Conservation (phyloP, 2,797 vertebrate species). For the Pseudochaenichthys georgianus region DNA sequence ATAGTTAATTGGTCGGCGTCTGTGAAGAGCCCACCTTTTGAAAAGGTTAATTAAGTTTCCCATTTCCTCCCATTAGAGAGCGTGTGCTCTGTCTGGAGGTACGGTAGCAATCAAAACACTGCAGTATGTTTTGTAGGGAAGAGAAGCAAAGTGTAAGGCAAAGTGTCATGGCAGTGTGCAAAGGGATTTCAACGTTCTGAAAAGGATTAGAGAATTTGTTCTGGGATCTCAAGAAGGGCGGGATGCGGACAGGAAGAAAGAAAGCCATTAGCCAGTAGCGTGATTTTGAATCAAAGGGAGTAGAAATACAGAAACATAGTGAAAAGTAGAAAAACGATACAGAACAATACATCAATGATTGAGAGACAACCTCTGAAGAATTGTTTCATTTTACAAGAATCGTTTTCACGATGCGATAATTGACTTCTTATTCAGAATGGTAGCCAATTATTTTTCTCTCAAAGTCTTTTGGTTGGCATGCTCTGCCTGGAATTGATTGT, state of each 20-base stretch:
- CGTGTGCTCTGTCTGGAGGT: slow-evolving; percentile 48
- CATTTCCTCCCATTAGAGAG: slow-evolving; percentile 52
- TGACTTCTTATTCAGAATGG: slow-evolving; percentile 37
- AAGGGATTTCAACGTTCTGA: slow-evolving; percentile 28
- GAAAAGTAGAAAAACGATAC: background rate
- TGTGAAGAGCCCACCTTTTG: slow-evolving; percentile 63
- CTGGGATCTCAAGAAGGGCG: slow-evolving; percentile 8
- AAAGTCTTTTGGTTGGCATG: slow-evolving; percentile 25
- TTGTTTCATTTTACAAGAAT: slow-evolving; percentile 37
- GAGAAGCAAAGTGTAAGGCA: background rate
- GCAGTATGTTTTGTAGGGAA: slow-evolving; percentile 10
- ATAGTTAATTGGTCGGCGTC: slow-evolving; percentile 67
- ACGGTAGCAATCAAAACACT: slow-evolving; percentile 30
- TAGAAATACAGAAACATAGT: slow-evolving; percentile 3
- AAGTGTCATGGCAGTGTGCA: slow-evolving; percentile 30
- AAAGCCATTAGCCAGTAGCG: background rate
- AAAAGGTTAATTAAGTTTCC: slow-evolving; percentile 80
- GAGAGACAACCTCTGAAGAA: slow-evolving; percentile 30
- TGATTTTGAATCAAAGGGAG: slow-evolving; percentile 23
- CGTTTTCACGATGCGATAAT: slow-evolving; percentile 43
- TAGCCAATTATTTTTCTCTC: slow-evolving; percentile 57
- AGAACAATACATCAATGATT: slow-evolving; percentile 8
- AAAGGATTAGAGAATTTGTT: slow-evolving; percentile 30
- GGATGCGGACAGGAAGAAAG: slow-evolving; percentile 3
- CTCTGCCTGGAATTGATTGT: slow-evolving; percentile 13